Evolutionary conservation across 2,797 vertebrate genomes (phyloP).

Genomic region (Lemur catta): DNA sequence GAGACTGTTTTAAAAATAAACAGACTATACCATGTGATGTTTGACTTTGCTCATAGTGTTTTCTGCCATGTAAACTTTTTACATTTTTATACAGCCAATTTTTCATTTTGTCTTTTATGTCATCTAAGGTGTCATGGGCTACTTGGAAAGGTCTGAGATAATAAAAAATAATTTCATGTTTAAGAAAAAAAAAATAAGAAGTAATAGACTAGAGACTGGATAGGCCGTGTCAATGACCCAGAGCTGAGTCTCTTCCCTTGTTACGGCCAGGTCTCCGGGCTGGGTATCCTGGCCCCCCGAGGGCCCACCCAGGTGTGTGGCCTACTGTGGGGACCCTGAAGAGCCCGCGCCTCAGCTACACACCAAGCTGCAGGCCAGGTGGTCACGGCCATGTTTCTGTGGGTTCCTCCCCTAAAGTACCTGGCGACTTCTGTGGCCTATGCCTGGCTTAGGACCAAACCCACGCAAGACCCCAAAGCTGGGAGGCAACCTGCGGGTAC

Average conservation of each 20-base stretch:
- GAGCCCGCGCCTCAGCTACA: rapidly evolving
- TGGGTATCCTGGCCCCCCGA: not conserved
- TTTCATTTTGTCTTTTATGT: not conserved
- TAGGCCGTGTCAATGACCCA: not conserved
- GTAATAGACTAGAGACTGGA: too few species aligned
- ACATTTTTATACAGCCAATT: not conserved
- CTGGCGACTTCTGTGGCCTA: not conserved
- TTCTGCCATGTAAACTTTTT: not conserved
- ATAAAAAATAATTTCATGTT: not conserved
- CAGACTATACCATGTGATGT: not conserved
- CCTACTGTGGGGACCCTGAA: not conserved
- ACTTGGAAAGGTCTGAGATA: not conserved
- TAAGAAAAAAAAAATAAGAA: not conserved
- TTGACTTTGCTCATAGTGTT: not conserved
- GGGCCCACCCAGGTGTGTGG: not conserved
- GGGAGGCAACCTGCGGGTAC: rapidly evolving
- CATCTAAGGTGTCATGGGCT: not conserved
- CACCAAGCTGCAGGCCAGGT: not conserved
- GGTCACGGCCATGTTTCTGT: rapidly evolving
- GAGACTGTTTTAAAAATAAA: not conserved
- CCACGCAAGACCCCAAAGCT: not conserved
- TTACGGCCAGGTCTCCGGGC: not conserved
- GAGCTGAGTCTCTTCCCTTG: not conserved
- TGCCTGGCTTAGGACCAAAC: not conserved
- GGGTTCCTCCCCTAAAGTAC: not conserved